Base-by-base conservation (phyloP, 2,888 invertebrate genomes). In the Lasioglossum morio region DNA sequence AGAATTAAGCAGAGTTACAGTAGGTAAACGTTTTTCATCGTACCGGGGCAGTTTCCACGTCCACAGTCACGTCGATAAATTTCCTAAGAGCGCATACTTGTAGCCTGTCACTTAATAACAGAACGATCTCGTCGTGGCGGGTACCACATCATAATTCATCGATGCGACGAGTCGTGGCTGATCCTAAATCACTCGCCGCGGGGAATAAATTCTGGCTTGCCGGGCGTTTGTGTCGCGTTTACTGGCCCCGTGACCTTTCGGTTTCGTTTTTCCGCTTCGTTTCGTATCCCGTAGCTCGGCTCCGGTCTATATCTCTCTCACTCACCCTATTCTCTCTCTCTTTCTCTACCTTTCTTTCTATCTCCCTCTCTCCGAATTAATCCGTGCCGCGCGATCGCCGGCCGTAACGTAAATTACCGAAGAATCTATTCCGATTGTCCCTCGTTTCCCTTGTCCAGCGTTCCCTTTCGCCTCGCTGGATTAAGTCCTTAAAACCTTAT, bases 401-500 rank as follows among this genome's bases (percentile, higher is more conserved):
- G 82, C 86, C 89, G 85, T 86, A 89, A 90, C 88, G 89, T 82
- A 86, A 87, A 90, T 92, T 92, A 92, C 91, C 92, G 87, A 83
- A 77, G 79, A 79, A 77, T 69, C 60, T 79, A 73, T 66, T 80
- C 37, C 82, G 82, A 72, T 73, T 75, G 85, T 81, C 77, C 72
- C 23, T 37, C 40, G 69, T 23, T 73, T n/a, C 60, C 81, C 72
- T 74, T 74, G 74, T 82, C 82, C 63, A 48, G 78, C 72, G 53
- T 86, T 87, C 85, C 74, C 77, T 77, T 72, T 66, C 81, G 78
- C 78, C 48, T 48, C 87, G 40, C 46, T 80, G 90, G 90, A 91
- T 92, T 91, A 92, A 90, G 88, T 89, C 91, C 87, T 90, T 90
- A 87, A 89, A 88, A 86, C 86, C 91, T 92, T 92, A 92, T 92